Evolutionary conservation across 2,888 invertebrate genomes (phyloP), one percentile per base, ranked within the genome.

Genomic region (Apamea crenata): DNA sequence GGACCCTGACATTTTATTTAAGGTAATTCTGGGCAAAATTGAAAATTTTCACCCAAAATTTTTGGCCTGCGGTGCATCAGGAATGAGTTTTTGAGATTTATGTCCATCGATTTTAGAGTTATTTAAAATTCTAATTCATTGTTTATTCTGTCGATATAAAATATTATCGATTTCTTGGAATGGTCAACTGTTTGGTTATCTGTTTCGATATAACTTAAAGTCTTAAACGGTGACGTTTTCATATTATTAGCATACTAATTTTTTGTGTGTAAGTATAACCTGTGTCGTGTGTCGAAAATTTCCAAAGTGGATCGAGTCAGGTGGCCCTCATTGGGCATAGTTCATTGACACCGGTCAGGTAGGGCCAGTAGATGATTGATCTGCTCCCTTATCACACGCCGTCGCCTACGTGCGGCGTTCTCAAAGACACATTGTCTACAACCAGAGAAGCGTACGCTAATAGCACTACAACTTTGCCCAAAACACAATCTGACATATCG

Each of bases 281-380:
- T 92, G 91, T 92, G 91, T 92, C 91, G 92, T 93, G 92, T 94
- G 89, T 87, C 82, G 85, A 87, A 81, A 85, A 83, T 90, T 94
- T 91, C 87, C 93, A 93, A 95, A 94, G 93, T 95, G 91, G 94
- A 94, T 95, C 93, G 92, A 91, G 95, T 96, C 96, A 95, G 95
- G 95, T 94, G 94, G 93, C 92, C 94, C 92, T 90, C 91, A 91
- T 90, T 91, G 92, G 89, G 87, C 89, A 88, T 88, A 93, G 96
- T 93, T 96, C 96, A 93, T 93, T 93, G 96, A 95, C 96, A 93
- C 94, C 95, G 94, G 95, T 94, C 95, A 95, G 96, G 96, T 95
- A 94, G 95, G 96, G 95, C 95, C 92, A 91, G 92, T 90, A 93
- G 93, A 96, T 97, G 97, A 97, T 97, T 96, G 97, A 97, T 97